Base-by-base conservation (phyloP, 2,888 invertebrate species). In the Leucoma salicis region DNA sequence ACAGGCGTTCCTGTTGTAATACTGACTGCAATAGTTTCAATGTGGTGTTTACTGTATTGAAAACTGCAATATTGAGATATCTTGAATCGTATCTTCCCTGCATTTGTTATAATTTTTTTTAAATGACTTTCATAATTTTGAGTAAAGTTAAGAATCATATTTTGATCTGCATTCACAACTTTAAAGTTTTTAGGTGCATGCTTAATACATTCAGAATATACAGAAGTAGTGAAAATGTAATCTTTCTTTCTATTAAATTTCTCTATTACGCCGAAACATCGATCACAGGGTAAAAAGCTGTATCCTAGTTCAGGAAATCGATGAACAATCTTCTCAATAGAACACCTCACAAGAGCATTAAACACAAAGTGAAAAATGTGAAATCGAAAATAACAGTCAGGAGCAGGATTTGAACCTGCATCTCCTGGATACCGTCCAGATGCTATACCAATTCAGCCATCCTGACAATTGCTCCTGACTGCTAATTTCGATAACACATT, bases 141-240 rank as follows among this genome's bases (percentile, higher is more conserved):
- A 39, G 21, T 34, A 15, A 40, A 35, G 41, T 41, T 32, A 35
- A 41, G 35, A 10, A 41, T 41, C 35, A 41, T 41, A 27, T 35
- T 41, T 41, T 41, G 35, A 31, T 27, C 18, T 8, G 14, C 41
- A 32, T 41, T 41, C 16, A 41, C 41, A 41, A 41, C 41, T 32
- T 38, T 34, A 42, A 38, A 38, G 12, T 42, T 42, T 42, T 42
- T 42, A 38, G 42, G 38, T 29, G 34, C 16, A 4, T 16, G 16
- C 21, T 42, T 42, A 42, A 38, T 42, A 42, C 37, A 41, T 21
- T 33, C 28, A 14, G 14, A 8, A 42, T 42, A 42, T 42, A 37
- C 42, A 35, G 32, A 41, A 31, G 41, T 31, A 24, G 27, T 41
- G 15, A 41, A 41, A 10, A 34, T 14, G 33, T 34, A 34, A 36